Conservation (phyloP, 2,113 vertebrate genomes). For the Conger conger region DNA sequence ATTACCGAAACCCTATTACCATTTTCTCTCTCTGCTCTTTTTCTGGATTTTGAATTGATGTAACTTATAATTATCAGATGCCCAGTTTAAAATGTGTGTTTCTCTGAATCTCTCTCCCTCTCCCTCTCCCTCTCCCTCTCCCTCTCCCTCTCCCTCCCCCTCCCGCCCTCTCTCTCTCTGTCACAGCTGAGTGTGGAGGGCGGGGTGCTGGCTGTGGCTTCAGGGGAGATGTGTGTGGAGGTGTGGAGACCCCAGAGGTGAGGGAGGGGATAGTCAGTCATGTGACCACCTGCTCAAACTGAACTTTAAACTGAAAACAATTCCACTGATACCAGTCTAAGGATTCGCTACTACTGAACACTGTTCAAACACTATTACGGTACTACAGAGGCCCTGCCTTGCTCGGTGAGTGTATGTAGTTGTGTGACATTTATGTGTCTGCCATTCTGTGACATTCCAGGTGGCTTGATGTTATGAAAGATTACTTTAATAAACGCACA, state of each 20-base stretch:
- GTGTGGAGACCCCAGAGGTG: slow-evolving; percentile 78
- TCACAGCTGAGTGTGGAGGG: slow-evolving; percentile 79
- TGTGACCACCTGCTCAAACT: neutral
- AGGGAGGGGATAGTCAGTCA: slow-evolving; percentile 29
- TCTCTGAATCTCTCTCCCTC: no score
- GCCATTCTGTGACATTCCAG: slow-evolving; percentile 7
- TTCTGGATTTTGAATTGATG: no score
- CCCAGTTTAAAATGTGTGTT: no score
- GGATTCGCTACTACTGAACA: neutral
- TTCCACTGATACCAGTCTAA: neutral
- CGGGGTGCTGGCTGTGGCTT: slow-evolving; percentile 79
- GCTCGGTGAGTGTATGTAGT: neutral
- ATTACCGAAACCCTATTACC: no score
- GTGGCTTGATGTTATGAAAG: neutral
- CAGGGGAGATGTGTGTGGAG: slow-evolving; percentile 74
- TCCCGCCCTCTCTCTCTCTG: neutral
- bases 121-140: no score
- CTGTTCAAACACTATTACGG: neutral
- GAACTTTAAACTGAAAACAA: neutral
- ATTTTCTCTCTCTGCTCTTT: no score
- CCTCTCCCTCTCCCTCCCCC: no score
- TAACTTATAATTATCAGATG: no score
- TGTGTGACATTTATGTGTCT: neutral
- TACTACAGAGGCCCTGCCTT: neutral
- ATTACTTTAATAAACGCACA: neutral